Conservation (phyloP, 1,140 invertebrate genomes). For the Lepidurus packardi region DNA sequence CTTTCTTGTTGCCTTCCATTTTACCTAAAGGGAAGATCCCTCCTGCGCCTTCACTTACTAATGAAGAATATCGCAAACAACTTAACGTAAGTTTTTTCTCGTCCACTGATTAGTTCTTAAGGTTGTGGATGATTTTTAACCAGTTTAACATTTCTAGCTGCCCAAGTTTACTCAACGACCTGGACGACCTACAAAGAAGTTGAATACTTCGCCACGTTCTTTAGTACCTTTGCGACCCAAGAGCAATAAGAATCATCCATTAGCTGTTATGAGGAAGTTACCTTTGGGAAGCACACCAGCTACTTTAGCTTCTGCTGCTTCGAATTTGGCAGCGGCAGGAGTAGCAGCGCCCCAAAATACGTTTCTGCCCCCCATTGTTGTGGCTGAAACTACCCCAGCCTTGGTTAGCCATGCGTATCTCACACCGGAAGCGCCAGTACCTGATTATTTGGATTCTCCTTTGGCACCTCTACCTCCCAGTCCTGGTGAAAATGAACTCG, state of each 20-base stretch:
- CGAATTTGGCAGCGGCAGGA: not conserved
- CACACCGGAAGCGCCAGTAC: not conserved
- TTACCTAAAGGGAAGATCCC: not conserved
- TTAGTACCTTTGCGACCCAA: slow-evolving; percentile 13
- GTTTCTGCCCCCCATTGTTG: not conserved
- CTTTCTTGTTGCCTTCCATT: not conserved
- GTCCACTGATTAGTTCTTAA: no score
- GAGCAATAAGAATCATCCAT: slow-evolving; percentile 19
- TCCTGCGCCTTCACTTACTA: not conserved
- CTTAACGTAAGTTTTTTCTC: not conserved
- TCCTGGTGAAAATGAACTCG: not conserved
- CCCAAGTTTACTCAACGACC: slow-evolving; percentile 1
- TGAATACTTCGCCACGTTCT: slow-evolving; percentile 5
- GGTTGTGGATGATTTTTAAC: no score
- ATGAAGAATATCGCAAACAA: not conserved
- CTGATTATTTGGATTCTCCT: slow-evolving; percentile 7
- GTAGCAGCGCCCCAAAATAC: not conserved
- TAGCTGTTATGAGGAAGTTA: slow-evolving; percentile 9
- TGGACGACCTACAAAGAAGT: slow-evolving; percentile 11
- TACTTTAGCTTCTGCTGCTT: not conserved
- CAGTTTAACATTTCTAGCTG: not conserved
- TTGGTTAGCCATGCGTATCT: not conserved
- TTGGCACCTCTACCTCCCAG: not conserved
- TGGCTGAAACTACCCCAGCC: not conserved
- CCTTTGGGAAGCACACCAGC: slow-evolving; percentile 5